Conservation (phyloP, 2,113 vertebrate genomes). For the Dolichallabes microphthalmus region DNA sequence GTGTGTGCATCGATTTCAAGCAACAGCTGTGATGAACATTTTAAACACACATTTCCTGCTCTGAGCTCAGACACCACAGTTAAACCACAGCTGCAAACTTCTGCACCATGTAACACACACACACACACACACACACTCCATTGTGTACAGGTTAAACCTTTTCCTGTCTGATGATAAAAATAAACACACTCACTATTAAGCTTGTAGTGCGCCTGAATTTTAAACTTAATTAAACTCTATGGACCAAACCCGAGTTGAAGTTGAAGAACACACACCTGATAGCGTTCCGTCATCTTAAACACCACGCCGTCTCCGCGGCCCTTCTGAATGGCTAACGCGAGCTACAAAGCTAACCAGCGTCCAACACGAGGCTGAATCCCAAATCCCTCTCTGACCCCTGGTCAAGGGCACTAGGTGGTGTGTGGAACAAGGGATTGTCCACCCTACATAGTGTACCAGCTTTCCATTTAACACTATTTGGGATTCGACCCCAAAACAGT, state of each 20-base stretch:
- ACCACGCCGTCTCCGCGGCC: too few species aligned
- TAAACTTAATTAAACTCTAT: not conserved
- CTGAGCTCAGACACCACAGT: conserved; percentile 7
- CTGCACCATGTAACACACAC: conserved; percentile 29
- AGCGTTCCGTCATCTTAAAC: too few species aligned
- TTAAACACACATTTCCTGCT: conserved; percentile 45
- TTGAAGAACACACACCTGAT: not conserved
- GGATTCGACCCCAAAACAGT: too few species aligned
- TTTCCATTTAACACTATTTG: too few species aligned
- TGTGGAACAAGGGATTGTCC: too few species aligned
- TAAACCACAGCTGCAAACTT: conserved; percentile 52
- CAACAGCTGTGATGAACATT: conserved; percentile 24
- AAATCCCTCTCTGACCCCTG: too few species aligned
- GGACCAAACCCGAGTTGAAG: too few species aligned
- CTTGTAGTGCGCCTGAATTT: not conserved
- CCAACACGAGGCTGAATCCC: too few species aligned
- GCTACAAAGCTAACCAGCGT: too few species aligned
- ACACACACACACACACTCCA: conserved; percentile 4
- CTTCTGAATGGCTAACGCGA: too few species aligned
- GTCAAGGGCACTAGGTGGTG: too few species aligned
- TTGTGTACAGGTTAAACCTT: not conserved
- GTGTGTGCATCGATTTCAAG: not conserved
- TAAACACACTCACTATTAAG: not conserved
- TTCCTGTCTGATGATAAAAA: conserved; percentile 33
- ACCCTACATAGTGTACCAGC: too few species aligned